Evolutionary conservation across 2,113 vertebrate species (phyloP).

Genomic region (Platysternon megacephalum): DNA sequence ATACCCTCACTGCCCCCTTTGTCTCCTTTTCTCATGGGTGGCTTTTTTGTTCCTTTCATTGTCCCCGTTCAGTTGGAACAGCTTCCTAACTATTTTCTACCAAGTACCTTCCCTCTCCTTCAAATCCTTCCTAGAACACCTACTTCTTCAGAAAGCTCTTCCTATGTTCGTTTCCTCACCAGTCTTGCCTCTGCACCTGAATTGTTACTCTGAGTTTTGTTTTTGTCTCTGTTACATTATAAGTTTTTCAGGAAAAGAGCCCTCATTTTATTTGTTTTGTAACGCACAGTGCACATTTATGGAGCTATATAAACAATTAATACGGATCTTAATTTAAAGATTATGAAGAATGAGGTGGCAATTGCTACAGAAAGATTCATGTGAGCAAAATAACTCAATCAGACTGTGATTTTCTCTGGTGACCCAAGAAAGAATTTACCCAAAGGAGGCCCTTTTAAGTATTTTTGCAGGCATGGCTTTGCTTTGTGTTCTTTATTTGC

Average conservation of each 20-base stretch:
- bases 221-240: neutral
- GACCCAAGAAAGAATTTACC: slow-evolving; percentile 43
- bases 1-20: fast-evolving
- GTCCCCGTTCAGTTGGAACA: neutral
- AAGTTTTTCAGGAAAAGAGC: neutral
- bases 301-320: slow-evolving; percentile 61
- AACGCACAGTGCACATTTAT: neutral
- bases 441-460: slow-evolving; percentile 52
- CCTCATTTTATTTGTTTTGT: slow-evolving; percentile 34
- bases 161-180: neutral
- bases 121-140: neutral
- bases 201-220: neutral
- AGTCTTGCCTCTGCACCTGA: neutral
- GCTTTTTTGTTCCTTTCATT: neutral
- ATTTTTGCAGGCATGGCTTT: slow-evolving; percentile 50
- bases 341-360: slow-evolving; percentile 57
- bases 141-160: neutral
- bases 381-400: slow-evolving; percentile 41
- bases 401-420: slow-evolving; percentile 51
- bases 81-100: neutral
- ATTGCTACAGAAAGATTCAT: slow-evolving; percentile 50
- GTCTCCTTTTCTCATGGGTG: neutral
- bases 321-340: slow-evolving; percentile 52
- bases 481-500: slow-evolving; percentile 19
- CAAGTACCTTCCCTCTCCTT: neutral